phyloP scores from a whole-genome alignment of 2,888 invertebrate genomes.

The Polyploca ridens region DNA sequence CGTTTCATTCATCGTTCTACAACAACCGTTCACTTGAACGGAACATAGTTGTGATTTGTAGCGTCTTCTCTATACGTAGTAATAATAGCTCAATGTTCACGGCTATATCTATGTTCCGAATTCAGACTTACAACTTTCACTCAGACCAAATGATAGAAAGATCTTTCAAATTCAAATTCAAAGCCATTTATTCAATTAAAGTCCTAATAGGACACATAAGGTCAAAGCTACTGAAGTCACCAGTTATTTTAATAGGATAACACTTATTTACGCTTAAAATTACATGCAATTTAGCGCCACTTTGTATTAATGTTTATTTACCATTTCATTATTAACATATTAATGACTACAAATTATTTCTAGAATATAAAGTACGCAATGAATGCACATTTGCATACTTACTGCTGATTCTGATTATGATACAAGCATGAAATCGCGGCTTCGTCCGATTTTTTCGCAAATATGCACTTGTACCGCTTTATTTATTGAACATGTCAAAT shows the following conservation, averaged over 20 bases:
- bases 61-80: too few species aligned
- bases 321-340: neutral
- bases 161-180: too few species aligned
- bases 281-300: neutral
- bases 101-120: too few species aligned
- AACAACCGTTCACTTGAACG: too few species aligned
- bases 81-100: too few species aligned
- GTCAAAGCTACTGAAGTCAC: too few species aligned
- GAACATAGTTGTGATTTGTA: too few species aligned
- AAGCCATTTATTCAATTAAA: too few species aligned
- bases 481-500: neutral
- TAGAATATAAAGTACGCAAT: neutral
- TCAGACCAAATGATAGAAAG: too few species aligned
- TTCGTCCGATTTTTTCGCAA: neutral
- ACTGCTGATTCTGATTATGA: neutral
- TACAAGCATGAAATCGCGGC: neutral
- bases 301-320: neutral
- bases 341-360: neutral
- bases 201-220: too few species aligned
- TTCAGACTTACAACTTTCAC: too few species aligned
- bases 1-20: too few species aligned
- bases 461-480: neutral
- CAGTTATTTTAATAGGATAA: neutral
- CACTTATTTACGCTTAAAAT: neutral
- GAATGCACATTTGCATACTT: neutral